Evolutionary conservation across 1,140 invertebrate genomes (phyloP).

Genomic region (Eupristina koningsbergeri): DNA sequence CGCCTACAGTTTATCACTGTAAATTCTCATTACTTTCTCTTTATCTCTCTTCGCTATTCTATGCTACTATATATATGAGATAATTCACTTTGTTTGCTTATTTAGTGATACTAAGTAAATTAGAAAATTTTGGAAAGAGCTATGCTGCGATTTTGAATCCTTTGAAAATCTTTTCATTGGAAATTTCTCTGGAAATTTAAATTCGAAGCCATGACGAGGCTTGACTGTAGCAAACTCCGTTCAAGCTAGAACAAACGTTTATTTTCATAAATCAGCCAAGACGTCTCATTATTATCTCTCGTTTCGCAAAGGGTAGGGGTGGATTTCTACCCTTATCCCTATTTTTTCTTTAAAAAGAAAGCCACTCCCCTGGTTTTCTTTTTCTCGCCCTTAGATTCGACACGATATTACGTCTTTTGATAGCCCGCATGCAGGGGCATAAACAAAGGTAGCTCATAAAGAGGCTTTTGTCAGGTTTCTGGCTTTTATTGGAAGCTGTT

Average conservation of each 20-base stretch:
- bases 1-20: not conserved
- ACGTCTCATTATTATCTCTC: constrained; percentile 3
- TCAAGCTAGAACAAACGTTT: constrained; percentile 4
- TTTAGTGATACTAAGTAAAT: not conserved
- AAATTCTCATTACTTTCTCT: no score
- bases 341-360: not conserved
- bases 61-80: not conserved
- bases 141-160: not conserved
- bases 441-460: constrained; percentile 34
- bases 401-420: constrained; percentile 26
- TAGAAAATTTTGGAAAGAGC: not conserved
- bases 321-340: not conserved
- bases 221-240: not conserved
- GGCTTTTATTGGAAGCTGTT: constrained; percentile 41
- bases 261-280: constrained; percentile 25
- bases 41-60: no score
- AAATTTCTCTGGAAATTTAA: not conserved
- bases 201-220: not conserved
- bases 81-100: not conserved
- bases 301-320: not conserved
- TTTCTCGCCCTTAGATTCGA: not conserved
- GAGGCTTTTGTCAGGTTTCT: constrained; percentile 35
- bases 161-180: not conserved
- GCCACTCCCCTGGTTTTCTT: not conserved
- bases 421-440: constrained; percentile 11